Percentiles rank a stretch among this genome's conserved stretches.
phyloP scores from a whole-genome alignment of 2,888 invertebrate species.

The Macrophya alboannulata region DNA sequence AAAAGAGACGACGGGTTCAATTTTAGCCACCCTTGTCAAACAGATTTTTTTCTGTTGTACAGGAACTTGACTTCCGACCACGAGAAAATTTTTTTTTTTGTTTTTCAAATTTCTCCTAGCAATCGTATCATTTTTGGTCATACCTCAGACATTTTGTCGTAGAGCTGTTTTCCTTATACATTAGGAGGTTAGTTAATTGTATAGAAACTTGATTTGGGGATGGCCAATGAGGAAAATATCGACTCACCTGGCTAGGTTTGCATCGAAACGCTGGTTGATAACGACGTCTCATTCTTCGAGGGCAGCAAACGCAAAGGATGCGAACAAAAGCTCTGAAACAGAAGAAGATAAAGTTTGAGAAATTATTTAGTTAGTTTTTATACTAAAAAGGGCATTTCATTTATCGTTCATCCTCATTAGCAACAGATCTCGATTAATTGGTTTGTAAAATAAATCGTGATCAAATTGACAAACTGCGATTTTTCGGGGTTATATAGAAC shows the following conservation, averaged over 20 bases:
- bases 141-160: not conserved
- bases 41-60: not conserved
- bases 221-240: slow-evolving; percentile 2
- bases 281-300: slow-evolving; percentile 89
- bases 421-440: not conserved
- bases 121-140: not conserved
- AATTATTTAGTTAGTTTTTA: not conserved
- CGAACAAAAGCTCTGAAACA: slow-evolving; percentile 94
- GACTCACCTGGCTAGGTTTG: slow-evolving; percentile 91
- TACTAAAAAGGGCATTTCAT: not conserved
- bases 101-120: not conserved
- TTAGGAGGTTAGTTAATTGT: not conserved
- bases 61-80: slow-evolving; percentile 40
- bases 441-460: not conserved
- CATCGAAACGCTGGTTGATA: slow-evolving; percentile 93
- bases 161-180: not conserved
- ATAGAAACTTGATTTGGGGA: slow-evolving; percentile 13
- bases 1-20: not conserved
- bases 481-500: too few species aligned
- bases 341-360: slow-evolving; percentile 74
- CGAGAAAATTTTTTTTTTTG: not conserved
- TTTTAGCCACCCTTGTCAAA: not conserved
- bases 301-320: slow-evolving; percentile 95
- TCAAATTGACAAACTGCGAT: not conserved
- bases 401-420: not conserved